A percentile compares a stretch with the other conserved stretches of the same genome.
Evolutionary conservation across 2,113 vertebrate genomes (phyloP).

Genomic region (Oxyruncus cristatus): DNA sequence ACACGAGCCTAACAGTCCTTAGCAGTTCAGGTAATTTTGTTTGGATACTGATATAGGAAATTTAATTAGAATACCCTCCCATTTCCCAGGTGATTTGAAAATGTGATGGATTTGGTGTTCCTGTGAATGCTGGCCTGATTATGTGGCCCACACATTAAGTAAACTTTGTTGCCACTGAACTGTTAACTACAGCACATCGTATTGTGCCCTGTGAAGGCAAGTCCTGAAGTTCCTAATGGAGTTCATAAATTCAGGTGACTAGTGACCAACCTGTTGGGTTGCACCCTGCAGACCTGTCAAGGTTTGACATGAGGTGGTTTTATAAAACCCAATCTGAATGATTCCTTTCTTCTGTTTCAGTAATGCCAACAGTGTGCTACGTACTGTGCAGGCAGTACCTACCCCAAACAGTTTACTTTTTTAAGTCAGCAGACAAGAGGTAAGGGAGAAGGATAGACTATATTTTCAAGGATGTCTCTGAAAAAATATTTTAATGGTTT

Average conservation of each 20-base stretch:
- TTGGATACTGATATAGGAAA: background rate
- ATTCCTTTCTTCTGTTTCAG: background rate
- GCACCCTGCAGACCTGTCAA: background rate
- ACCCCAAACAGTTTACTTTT: background rate
- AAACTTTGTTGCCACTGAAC: background rate
- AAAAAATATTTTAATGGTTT: background rate
- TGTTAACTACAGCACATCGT: background rate
- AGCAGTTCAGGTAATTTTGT: background rate
- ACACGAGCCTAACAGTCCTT: background rate
- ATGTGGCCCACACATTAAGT: background rate
- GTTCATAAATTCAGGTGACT: background rate
- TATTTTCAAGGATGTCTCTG: background rate
- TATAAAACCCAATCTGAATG: background rate
- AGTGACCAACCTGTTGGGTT: background rate
- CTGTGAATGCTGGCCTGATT: background rate
- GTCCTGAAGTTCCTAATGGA: background rate
- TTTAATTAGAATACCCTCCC: background rate
- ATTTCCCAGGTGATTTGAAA: background rate
- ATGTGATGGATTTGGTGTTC: background rate
- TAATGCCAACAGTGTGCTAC: background rate
- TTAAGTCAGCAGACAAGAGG: background rate
- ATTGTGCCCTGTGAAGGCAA: background rate
- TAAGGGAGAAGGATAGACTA: background rate
- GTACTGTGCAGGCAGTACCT: background rate
- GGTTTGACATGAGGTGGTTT: background rate